Evolutionary conservation across 2,797 vertebrate species (phyloP).

Genomic region (Kryptopterus vitreolus): DNA sequence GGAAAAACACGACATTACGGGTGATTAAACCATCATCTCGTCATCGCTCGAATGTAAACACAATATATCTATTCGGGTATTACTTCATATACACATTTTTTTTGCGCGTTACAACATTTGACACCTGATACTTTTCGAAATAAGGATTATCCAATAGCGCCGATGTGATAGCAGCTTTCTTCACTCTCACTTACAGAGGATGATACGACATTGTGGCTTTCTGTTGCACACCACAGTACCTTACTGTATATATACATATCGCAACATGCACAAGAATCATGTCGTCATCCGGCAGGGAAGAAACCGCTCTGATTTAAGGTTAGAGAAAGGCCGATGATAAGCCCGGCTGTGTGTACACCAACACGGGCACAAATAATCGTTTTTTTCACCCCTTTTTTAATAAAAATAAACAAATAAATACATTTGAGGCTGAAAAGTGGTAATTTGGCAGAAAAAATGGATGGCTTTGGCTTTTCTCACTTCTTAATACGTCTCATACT

Average conservation of each 20-base stretch:
- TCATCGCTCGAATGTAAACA: neutral
- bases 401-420: no score
- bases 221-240: slow-evolving; percentile 34
- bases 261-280: neutral
- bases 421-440: no score
- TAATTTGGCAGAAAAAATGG: no score
- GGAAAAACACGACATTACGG: neutral
- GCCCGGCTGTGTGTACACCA: no score
- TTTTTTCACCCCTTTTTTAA: no score
- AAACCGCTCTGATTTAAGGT: neutral
- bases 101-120: no score
- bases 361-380: no score
- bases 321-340: no score
- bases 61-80: neutral
- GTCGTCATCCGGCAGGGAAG: neutral
- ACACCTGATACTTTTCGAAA: neutral
- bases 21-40: neutral
- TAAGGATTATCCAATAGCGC: neutral
- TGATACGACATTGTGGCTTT: slow-evolving; percentile 37
- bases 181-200: slow-evolving; percentile 35
- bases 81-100: no score
- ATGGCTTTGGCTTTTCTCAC: no score
- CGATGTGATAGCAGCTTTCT: slow-evolving; percentile 7
- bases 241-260: no score
- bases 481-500: no score